Percentiles rank a stretch among this genome's conserved stretches.
Conservation (phyloP, 2,797 vertebrate genomes). For the Hydrophis major region DNA sequence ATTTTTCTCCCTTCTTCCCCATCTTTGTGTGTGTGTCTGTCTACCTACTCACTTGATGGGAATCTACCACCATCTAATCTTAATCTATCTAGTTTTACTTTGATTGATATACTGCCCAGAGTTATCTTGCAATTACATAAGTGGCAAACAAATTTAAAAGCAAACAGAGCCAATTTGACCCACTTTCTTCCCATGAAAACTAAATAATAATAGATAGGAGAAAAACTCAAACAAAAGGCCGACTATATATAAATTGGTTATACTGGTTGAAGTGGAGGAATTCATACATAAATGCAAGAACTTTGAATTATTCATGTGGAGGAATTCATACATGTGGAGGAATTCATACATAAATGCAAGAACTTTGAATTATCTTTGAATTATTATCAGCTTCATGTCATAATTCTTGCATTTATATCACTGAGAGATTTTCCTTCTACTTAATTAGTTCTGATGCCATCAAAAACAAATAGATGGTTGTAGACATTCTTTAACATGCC, state of each 20-base stretch:
- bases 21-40: too few species aligned
- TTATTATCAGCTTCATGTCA: not conserved
- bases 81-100: too few species aligned
- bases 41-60: too few species aligned
- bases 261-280: not conserved
- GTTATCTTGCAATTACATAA: too few species aligned
- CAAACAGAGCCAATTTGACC: not conserved
- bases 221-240: not conserved
- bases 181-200: not conserved
- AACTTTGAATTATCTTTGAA: not conserved
- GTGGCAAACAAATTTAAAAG: not conserved
- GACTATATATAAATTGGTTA: not conserved
- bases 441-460: not conserved
- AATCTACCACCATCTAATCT: too few species aligned
- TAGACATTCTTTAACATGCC: not conserved
- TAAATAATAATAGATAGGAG: not conserved
- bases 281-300: not conserved
- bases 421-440: not conserved
- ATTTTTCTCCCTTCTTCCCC: too few species aligned
- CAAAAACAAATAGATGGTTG: not conserved
- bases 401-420: not conserved
- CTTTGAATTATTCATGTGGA: not conserved
- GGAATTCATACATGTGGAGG: not conserved
- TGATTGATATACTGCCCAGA: too few species aligned
- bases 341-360: not conserved